These are phyloP conservation scores for Cotesia typhae DNA, from an alignment of 1,140 invertebrate species.

Conservation along the genomic window DNA sequence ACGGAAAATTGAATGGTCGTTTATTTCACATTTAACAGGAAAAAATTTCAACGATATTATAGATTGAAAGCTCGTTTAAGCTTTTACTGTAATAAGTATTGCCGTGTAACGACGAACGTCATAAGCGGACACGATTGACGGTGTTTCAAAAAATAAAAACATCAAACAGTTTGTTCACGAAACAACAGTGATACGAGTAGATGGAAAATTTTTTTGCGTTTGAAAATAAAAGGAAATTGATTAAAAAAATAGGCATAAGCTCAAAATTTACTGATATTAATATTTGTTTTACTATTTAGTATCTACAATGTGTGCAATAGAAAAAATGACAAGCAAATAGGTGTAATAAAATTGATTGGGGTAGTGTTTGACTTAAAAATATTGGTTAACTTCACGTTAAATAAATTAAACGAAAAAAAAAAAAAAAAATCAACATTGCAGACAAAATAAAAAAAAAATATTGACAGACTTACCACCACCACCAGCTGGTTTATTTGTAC, in stretches of 20 bases:
- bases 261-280: neutral
- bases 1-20: neutral
- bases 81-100: constrained; percentile 31
- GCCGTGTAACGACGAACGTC: constrained; percentile 1
- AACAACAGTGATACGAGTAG: neutral
- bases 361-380: too few relatives aligned
- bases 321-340: too few relatives aligned
- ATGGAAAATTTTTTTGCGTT: neutral
- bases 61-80: constrained; percentile 29
- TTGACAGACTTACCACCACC: constrained; percentile 46
- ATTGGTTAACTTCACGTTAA: too few relatives aligned
- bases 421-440: too few relatives aligned
- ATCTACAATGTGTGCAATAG: too few relatives aligned
- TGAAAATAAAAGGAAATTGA: neutral
- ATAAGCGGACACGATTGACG: constrained; percentile 18
- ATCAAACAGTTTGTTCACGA: neutral
- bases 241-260: constrained; percentile 4
- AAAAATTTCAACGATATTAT: constrained; percentile 23
- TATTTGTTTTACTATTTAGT: too few relatives aligned
- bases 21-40: neutral
- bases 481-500: constrained; percentile 62
- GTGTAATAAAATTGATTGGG: too few relatives aligned
- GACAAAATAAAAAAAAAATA: too few relatives aligned
- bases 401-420: too few relatives aligned
- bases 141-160: neutral